Evolutionary conservation across 2,113 vertebrate genomes (phyloP), one percentile per base, ranked within the genome.

Genomic region (Gasterosteus aculeatus): DNA sequence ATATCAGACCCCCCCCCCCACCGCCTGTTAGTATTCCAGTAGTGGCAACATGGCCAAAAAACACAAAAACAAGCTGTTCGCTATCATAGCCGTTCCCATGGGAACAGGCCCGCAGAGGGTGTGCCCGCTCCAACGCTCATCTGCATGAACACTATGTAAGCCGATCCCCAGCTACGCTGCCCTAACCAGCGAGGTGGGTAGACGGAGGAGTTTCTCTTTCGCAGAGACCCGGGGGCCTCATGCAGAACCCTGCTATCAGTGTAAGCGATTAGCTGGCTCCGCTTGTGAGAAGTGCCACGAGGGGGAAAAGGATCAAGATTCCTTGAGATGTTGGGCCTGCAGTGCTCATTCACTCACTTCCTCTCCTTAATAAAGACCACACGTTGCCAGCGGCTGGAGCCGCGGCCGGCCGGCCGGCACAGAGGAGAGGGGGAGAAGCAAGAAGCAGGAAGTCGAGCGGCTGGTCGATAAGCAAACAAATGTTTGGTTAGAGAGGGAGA

Each of bases 41-140:
- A 77, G 77, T 38, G 76, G 66, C 75, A 80, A 66, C 87, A 59
- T 77, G 82, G 88, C 91, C 89, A 92, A 90, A 89, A 86, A 88
- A 86, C 86, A 89, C 85, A 89, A 91, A 88, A 90, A 92, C 90
- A 92, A 90, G 88, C 89, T 91, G 88, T 90, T 92, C 80, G 58
- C 84, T 89, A 86, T 89, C 86, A 62, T 79, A 41, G 81, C 75
- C 3, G 90, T 93, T 92, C 91, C 92, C 91, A 92, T 94, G 91
- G 92, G 90, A 92, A 93, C 90, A 46, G 78, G 68, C 85, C 84
- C 62, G n/a, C 81, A 11, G 85, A 89, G 88, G 90, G 91, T 89
- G 90, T 84, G 89, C 91, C 87, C 57, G 81, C 64, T 59, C 87
- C 54, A 74, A 85, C 82, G 78, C 82, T 93, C 89, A 90, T 92